Evolutionary conservation across 1,140 invertebrate species (phyloP), one percentile per base, ranked within the genome.

Genomic region (Pteromalus puparum): DNA sequence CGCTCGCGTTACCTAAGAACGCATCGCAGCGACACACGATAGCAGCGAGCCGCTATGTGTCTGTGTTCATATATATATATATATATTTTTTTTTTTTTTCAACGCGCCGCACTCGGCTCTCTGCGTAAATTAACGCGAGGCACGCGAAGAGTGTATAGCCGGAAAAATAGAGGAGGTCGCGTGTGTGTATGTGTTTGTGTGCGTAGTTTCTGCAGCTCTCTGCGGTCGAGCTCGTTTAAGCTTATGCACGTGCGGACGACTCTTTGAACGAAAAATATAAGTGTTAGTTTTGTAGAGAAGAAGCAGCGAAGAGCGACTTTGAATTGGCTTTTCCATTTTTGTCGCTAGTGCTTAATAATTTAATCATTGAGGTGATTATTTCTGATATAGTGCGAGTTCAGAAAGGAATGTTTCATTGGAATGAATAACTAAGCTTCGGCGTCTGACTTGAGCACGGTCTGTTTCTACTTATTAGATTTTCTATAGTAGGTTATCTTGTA

Each of bases 1-100:
- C 83, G 84, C 82, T 81, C 82, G 73, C 30, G 81, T 82, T 82
- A 82, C 73, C 81, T 82, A 82, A 82, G 72, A 82, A 76, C 81
- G 81, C 73, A 73, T 34, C 70, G 61, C 68, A 12, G 53, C 53
- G 67, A 42, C 65, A 70, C 61, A 80, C 53, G 30, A 74, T 30
- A 75, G 15, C 26, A 28, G 26, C 42, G 38, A 13, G 4, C 28
- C 12, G 12, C 0, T 48, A n/a, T n/a, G n/a, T n/a, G 1, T 48
- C 2, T 15, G 46, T 53, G 10, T 53, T 1, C 10, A 53, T 53
- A 18, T 53, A 21, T 53, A 21, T 53, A 53, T 53, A 53, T 53
- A 53, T 53, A 18, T 53, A 53, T 53, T 15, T 53, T 15, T 53
- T n/a, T 61, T 0, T 21, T 0, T 48, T 46, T 75, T 21, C 46